phyloP scores from a whole-genome alignment of 2,113 vertebrate species.

The Erythrolamprus reginae region DNA sequence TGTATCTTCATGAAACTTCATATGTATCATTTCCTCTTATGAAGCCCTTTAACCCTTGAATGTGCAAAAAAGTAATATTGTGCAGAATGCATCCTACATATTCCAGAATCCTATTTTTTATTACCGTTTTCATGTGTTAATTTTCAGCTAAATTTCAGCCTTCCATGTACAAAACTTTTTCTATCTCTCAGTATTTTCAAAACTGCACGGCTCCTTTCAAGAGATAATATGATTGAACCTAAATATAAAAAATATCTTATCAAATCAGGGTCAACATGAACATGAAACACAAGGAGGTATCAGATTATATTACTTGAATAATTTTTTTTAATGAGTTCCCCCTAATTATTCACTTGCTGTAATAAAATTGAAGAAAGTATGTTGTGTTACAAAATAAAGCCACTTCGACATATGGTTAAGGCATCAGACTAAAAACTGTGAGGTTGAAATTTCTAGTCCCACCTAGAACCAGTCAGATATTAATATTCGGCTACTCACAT shows the following conservation, averaged over 20 bases:
- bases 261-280: neutral
- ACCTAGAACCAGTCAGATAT: neutral
- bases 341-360: neutral
- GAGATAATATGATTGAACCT: neutral
- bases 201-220: neutral
- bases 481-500: neutral
- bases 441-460: neutral
- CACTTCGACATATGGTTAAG: neutral
- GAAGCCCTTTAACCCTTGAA: neutral
- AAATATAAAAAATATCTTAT: neutral
- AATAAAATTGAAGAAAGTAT: neutral
- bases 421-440: neutral
- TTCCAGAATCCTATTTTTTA: neutral
- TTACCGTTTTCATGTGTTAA: neutral
- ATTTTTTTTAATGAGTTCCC: neutral
- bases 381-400: neutral
- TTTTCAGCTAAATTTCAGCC: neutral
- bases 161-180: neutral
- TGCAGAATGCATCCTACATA: neutral
- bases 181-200: neutral
- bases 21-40: neutral
- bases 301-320: neutral
- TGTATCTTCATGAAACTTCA: constrained; percentile 1
- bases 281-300: neutral
- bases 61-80: neutral